A percentile compares a stretch with the other conserved stretches of the same genome.
These are phyloP conservation scores for Hydrozoanthus tunicans DNA, from an alignment of 64 coral and sea anemone species.

Conservation along the genomic window DNA sequence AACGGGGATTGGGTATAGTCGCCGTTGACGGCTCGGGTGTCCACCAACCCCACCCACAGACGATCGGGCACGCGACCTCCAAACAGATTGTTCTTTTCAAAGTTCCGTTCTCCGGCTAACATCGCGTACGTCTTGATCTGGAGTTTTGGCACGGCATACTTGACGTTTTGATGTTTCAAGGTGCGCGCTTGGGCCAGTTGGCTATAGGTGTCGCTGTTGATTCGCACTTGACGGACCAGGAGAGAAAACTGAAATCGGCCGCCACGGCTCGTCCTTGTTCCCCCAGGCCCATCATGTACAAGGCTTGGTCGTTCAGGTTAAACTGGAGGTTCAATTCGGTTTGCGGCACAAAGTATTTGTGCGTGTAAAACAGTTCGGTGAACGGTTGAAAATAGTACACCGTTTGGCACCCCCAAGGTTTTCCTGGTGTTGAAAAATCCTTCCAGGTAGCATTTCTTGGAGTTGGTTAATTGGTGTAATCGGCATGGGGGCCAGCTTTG, in stretches of 20 bases:
- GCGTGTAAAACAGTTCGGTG: neutral
- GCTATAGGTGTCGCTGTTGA: too few relatives aligned
- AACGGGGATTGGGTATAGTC: too few relatives aligned
- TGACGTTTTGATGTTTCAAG: too few relatives aligned
- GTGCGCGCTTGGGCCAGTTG: too few relatives aligned
- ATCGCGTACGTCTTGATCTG: neutral
- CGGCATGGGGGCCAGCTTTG: neutral
- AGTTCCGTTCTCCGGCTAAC: neutral
- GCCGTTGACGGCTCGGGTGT: too few relatives aligned
- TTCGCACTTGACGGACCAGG: too few relatives aligned
- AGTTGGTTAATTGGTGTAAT: neutral
- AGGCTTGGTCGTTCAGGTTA: neutral
- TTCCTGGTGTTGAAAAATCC: neutral
- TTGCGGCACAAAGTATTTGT: slow-evolving; percentile 14
- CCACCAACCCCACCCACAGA: neutral
- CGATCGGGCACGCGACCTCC: neutral
- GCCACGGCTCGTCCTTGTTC: too few relatives aligned
- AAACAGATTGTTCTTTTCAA: too few relatives aligned
- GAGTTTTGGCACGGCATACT: neutral
- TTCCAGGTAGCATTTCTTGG: slow-evolving; percentile 14
- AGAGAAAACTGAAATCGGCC: too few relatives aligned
- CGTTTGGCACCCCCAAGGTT: slow-evolving; percentile 6
- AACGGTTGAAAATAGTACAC: neutral
- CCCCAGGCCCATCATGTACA: slow-evolving; percentile 3
- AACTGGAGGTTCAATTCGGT: neutral